Evolutionary conservation across 2,888 invertebrate genomes (phyloP), one percentile per base, ranked within the genome.

Genomic region (Thera obeliscata): DNA sequence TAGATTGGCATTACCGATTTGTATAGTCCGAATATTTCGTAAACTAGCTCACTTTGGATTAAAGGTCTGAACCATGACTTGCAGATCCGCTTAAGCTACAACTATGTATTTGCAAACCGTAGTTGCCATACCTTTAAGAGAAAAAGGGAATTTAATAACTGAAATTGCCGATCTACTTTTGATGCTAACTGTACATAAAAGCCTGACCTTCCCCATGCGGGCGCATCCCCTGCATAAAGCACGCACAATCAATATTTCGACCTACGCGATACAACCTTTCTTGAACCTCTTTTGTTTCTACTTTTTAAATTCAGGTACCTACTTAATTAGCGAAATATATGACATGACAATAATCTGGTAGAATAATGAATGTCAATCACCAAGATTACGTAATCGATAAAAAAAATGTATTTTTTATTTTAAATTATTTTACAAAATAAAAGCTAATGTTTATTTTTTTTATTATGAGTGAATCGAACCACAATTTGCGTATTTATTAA

Each of bases 201-300:
- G 61, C 69, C 89, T 88, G 89, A 89, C 90, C 89, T 89, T 87
- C 81, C 87, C 74, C 81, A 86, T 84, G 74, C 78, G 46, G 41
- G 81, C 87, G 87, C 88, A 86, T 84, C 86, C 78, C 79, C 76
- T 78, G 76, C 81, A 78, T 74, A 76, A 73, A 35, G 55, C 61
- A 72, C 75, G 69, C 72, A 71, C 59, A 74, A 75, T 75, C 75
- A 55, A 76, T 74, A 76, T 49, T 66, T 66, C 66, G 64, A 64
- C 67, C 54, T 59, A 67, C 65, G 56, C 65, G 61, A 46, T 54
- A 50, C 35, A 66, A 69, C 70, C 71, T 69, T 60, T 61, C 61
- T 65, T 56, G 57, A 64, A 65, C 67, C 49, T 41, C n/a, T 1
- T 43, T 43, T 43, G 5, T 38, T 7, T 41, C 41, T 41, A 41